Conservation (phyloP, 2,113 vertebrate genomes). For the Willisornis vidua region DNA sequence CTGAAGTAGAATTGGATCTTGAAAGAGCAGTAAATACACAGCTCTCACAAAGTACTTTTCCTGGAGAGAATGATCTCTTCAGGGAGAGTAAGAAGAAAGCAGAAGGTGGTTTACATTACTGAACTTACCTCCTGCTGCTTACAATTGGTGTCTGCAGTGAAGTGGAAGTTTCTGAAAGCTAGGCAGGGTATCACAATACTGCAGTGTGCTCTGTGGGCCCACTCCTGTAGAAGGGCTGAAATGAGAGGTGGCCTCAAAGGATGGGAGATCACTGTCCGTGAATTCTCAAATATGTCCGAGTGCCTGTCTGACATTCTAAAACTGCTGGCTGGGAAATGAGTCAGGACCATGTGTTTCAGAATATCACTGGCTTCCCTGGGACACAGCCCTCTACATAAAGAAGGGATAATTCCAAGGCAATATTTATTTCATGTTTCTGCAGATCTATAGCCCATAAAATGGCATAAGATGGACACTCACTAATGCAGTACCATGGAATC, state of each 20-base stretch:
- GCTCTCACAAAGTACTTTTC: background rate
- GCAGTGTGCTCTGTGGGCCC: background rate
- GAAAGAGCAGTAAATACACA: slow-evolving; percentile 44
- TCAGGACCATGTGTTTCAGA: background rate
- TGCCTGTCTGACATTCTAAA: background rate
- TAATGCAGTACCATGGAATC: background rate
- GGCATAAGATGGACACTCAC: too few relatives aligned
- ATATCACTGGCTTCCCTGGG: background rate
- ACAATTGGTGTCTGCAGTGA: background rate
- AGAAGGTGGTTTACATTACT: background rate
- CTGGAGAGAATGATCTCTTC: background rate
- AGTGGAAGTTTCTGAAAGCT: background rate
- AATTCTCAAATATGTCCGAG: background rate
- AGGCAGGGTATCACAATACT: background rate
- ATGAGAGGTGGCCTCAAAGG: background rate
- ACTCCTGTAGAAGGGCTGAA: background rate
- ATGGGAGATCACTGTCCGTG: background rate
- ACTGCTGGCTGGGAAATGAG: background rate
- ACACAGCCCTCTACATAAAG: rapidly evolving
- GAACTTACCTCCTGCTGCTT: background rate
- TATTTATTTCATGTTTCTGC: background rate
- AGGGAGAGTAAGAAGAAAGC: background rate
- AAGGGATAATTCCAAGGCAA: background rate
- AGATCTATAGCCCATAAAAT: rapidly evolving
- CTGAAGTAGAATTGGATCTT: background rate